Evolutionary conservation across 2,888 invertebrate genomes (phyloP).

Genomic region (Hyposoter didymator): DNA sequence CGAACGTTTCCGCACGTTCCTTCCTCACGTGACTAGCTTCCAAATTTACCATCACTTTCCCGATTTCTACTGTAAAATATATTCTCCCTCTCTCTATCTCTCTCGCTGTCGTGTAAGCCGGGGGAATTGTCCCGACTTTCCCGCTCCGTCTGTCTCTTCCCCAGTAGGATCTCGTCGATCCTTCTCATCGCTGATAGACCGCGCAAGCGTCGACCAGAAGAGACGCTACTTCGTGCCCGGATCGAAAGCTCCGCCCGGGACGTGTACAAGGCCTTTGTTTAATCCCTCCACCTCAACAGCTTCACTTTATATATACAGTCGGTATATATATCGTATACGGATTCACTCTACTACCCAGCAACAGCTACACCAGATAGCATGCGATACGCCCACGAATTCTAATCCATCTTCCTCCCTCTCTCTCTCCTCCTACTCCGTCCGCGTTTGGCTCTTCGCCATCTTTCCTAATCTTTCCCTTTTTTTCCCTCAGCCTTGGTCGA

Average conservation of each 20-base stretch:
- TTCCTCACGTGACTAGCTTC: slow-evolving; percentile 73
- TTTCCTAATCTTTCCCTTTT: slow-evolving; percentile 28
- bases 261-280: slow-evolving; percentile 78
- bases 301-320: slow-evolving; percentile 42
- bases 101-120: slow-evolving; percentile 26
- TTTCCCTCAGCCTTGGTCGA: neutral
- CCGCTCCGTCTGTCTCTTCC: slow-evolving; percentile 16
- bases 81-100: slow-evolving; percentile 38
- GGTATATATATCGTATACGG: slow-evolving; percentile 34
- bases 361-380: slow-evolving; percentile 63
- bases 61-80: slow-evolving; percentile 6
- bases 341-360: slow-evolving; percentile 41
- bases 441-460: slow-evolving; percentile 31
- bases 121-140: slow-evolving; percentile 57
- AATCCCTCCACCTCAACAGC: slow-evolving; percentile 73
- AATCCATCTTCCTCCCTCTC: slow-evolving; percentile 41
- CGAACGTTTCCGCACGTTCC: slow-evolving; percentile 68
- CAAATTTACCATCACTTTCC: slow-evolving; percentile 69
- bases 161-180: slow-evolving; percentile 4
- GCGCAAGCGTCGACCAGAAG: slow-evolving; percentile 66
- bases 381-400: slow-evolving; percentile 76
- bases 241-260: slow-evolving; percentile 82
- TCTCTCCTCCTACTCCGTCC: neutral
- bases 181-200: slow-evolving; percentile 31
- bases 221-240: slow-evolving; percentile 66